These are phyloP conservation scores for Ochropleura leucogaster DNA, from an alignment of 2,888 invertebrate species.

Conservation along the genomic window DNA sequence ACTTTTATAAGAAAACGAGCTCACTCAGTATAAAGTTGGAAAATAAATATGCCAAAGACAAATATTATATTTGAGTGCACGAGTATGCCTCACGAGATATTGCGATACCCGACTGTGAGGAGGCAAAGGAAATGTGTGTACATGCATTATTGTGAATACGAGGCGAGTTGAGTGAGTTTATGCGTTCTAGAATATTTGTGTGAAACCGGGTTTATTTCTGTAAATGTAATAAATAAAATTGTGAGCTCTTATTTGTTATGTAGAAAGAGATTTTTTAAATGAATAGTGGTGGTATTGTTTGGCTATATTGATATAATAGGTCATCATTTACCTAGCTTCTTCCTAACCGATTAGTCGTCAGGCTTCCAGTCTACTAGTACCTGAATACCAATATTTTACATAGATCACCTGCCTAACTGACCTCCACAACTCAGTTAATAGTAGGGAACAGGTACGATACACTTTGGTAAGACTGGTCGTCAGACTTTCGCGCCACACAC, in stretches of 20 bases:
- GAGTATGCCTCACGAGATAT: slow-evolving; percentile 50
- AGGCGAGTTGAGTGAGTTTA: slow-evolving; percentile 12
- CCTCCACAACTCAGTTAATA: too few species aligned
- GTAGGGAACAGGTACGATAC: too few species aligned
- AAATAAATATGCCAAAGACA: slow-evolving; percentile 57
- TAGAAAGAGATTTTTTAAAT: too few species aligned
- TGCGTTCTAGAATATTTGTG: slow-evolving; percentile 23
- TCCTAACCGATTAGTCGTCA: too few species aligned
- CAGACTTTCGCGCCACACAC: too few species aligned
- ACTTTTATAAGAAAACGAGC: slow-evolving; percentile 43
- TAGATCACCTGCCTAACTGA: too few species aligned
- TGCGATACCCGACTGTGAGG: slow-evolving; percentile 31
- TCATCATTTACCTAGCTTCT: too few species aligned
- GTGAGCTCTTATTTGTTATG: background rate
- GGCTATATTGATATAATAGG: too few species aligned
- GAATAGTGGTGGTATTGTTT: too few species aligned
- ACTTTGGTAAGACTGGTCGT: too few species aligned
- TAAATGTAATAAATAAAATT: background rate
- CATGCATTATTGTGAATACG: slow-evolving; percentile 45
- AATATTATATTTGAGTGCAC: slow-evolving; percentile 60
- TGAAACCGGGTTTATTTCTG: slow-evolving; percentile 20
- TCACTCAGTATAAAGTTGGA: slow-evolving; percentile 37
- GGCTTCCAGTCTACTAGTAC: too few species aligned
- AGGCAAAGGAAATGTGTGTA: slow-evolving; percentile 51
- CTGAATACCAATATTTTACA: too few species aligned